Evolutionary conservation across 2,113 vertebrate genomes (phyloP).

Genomic region (Oreochromis spilurus): DNA sequence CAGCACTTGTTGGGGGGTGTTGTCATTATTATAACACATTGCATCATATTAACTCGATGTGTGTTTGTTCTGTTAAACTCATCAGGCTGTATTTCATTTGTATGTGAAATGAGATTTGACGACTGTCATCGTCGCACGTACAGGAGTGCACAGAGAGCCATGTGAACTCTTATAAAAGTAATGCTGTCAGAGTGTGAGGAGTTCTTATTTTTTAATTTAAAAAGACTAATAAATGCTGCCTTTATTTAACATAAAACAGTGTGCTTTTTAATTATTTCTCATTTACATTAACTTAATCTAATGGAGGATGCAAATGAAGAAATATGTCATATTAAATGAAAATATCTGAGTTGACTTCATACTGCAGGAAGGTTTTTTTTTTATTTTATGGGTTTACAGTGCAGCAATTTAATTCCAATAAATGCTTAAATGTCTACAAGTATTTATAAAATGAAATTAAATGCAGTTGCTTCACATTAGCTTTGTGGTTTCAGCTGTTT

Average conservation of each 20-base stretch:
- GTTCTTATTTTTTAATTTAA: neutral
- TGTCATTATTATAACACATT: neutral
- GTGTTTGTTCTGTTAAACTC: neutral
- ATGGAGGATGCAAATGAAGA: neutral
- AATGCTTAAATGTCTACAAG: neutral
- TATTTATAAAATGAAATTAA: neutral
- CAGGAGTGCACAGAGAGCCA: neutral
- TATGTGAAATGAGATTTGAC: neutral
- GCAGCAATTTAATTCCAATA: neutral
- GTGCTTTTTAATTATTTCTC: neutral
- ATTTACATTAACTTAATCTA: neutral
- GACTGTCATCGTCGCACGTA: fast-evolving
- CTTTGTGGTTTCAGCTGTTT: constrained; percentile 3
- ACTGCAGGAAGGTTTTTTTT: neutral
- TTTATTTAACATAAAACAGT: neutral
- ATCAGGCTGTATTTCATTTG: neutral
- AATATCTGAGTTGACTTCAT: neutral
- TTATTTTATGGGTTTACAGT: neutral
- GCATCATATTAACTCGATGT: neutral
- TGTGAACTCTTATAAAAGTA: neutral
- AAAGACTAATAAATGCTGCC: neutral
- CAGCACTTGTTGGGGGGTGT: neutral
- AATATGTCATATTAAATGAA: neutral
- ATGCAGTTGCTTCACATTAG: neutral
- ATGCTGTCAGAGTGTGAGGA: neutral